Base-by-base conservation (phyloP, 2,888 invertebrate genomes). In the Acleris literana region DNA sequence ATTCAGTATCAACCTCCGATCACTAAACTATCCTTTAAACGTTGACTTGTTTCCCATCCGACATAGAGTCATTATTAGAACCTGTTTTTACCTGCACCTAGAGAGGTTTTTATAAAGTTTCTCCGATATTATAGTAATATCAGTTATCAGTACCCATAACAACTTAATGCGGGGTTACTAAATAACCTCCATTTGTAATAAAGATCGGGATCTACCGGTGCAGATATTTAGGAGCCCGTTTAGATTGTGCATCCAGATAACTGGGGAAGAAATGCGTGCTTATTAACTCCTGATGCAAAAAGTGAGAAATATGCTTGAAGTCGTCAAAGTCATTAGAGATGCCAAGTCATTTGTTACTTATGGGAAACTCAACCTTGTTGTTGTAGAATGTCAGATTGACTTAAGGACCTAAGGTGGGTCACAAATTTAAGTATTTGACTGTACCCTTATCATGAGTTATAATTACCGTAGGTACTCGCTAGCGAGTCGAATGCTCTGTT, bases 111-210 rank as follows among this genome's bases (percentile, higher is more conserved):
- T 44, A 52, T 56, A 61, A 29, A 25, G 60, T 33, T 58, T 48
- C 33, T 48, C 53, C 13, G 33, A 58, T 43, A 54, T 7, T 20
- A 20, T 20, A 49, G 49, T 63, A 66, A 61, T 66, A 61, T 61
- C 56, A 52, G 61, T 56, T 66, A 66, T 66, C 65, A 48, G 39
- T 6, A 22, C 48, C 53, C 59, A 51, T 65, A 65, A 65, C 66
- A 66, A 62, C 61, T 66, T 66, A 62, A 66, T 66, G 66, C 25
- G 57, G 62, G 61, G 66, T 66, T 57, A 53, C 61, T 66, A 66
- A 66, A 66, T 66, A 66, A 66, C 61, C 66, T 57, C 62, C 66
- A 66, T 66, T 66, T 62, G 66, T 66, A 66, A 66, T 66, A 66
- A 66, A 66, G 66, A 66, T 66, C 46, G 46, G n/a, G 33, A 66